These are phyloP conservation scores for Panulirus ornatus DNA, from an alignment of 1,140 invertebrate genomes.

Conservation along the genomic window DNA sequence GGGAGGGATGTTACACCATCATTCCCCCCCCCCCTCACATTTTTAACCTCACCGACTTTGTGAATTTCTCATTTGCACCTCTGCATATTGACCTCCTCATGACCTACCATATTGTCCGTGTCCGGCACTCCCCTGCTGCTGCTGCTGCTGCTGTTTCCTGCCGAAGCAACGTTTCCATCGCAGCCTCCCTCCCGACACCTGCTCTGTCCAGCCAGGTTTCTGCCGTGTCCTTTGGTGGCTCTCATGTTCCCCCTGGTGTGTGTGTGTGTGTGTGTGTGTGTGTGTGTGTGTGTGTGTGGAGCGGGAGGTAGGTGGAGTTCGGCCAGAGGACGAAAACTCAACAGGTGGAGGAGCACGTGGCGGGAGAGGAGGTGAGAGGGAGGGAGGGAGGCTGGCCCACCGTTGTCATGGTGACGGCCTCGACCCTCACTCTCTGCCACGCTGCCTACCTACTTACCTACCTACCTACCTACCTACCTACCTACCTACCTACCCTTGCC, in stretches of 20 bases:
- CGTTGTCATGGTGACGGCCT: conserved; percentile 31
- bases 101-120: no score
- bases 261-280: neutral
- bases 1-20: neutral
- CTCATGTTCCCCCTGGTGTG: no score
- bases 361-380: neutral
- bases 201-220: no score
- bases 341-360: conserved; percentile 54
- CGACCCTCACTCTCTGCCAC: neutral
- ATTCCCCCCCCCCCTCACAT: no score
- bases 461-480: neutral
- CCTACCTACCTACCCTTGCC: neutral
- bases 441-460: neutral
- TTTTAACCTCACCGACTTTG: no score
- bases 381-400: neutral
- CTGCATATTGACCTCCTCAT: no score
- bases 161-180: no score
- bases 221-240: no score
- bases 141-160: no score
- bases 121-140: no score
- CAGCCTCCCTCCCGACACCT: no score
- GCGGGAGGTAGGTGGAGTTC: neutral
- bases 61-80: no score
- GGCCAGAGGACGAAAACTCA: neutral
- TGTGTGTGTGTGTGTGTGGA: neutral